Base-by-base conservation (phyloP, 2,113 vertebrate species). In the Mus spicilegus region DNA sequence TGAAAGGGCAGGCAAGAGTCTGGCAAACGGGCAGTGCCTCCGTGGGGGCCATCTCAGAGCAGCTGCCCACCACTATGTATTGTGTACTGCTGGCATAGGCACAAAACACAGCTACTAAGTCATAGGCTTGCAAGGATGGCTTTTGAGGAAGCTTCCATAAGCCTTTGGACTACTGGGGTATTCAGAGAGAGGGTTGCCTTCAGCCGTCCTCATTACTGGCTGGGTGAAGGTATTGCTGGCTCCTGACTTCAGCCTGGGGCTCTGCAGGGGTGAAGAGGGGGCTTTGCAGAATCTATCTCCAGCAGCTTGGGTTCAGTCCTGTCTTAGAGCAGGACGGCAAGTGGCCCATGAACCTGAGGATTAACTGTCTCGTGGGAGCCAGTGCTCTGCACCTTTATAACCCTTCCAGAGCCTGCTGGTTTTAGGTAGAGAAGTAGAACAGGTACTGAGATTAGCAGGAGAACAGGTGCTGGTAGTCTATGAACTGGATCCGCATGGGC, bases 21-120 rank as follows among this genome's bases (percentile, higher is more conserved):
- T 96, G 96, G 96, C 84, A 70, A 0, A 61, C 89, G 80, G 89
- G 8, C 65, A 42, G n/a, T 22, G 9, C 73, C 58, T 63, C 17
- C 8, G 36, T 22, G 61, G 67, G 51, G 46, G 51, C 70, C 26
- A 0, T 72, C 36, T 87, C 73, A 9, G 58, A 61, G 65, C 0
- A 1, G 16, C 94, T 65, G 9, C 56, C 73, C 54, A 11, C 2
- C 89, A 39, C 82, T 30, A 4, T 36, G 39, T 65, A 42, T 9
- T 6, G 33, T 81, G 30, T 14, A 11, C 22, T 58, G 24, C 39
- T 12, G 12, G 49, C 72, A 5, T 39, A 86, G 22, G 36, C 36
- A n/a, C 7, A 39, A 26, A 46, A 61, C 8, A 17, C 22, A 58
- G 19, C 7, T 87, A 14, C 58, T 30, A 11, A 58, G 5, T 20